Base-by-base conservation (phyloP, 2,888 invertebrate genomes). In the Tetragonisca angustula region DNA sequence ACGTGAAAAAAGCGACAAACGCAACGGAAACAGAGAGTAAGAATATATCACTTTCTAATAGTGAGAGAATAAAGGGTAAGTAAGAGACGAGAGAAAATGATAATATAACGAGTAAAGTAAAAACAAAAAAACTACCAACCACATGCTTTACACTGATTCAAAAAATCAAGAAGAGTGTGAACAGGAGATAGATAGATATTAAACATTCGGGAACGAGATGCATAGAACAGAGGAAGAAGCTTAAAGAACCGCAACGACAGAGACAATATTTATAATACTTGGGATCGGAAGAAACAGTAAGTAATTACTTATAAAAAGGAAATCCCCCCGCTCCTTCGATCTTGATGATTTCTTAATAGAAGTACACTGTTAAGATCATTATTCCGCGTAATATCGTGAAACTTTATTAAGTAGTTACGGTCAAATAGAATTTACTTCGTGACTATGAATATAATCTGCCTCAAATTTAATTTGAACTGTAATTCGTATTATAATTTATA, bases 111-210 rank as follows among this genome's bases (percentile, higher is more conserved):
- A 43, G 0, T 21, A 24, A 19, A 21, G 21, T 19, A 32, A 4
- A 17, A 6, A 36, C 64, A 50, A 64, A n/a, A 64, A 61, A 43
- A 52, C 81, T 81, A 81, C 71, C 19, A 72, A 79, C 17, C 32
- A 11, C 81, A 78, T 81, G 81, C 81, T 68, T 81, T 74, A 78
- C 65, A 72, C n/a, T 62, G 59, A 68, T 27, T 36, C 32, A 61
- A 68, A 68, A 27, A 43, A 43, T 43, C 43, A 43, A 72, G 52
- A 13, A 27, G 36, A 43, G 43, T 43, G 43, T 43, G 36, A n/a
- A 9, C 24, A 32, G 43, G 21, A 62, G 24, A 21, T 11, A 32
- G 2, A 56, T n/a, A 50, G 49, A 59, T 32, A 43, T 69, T 27
- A 68, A 68, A 52, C 62, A 72, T 65, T 75, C 61, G 61, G 43